phyloP scores from a whole-genome alignment of 2,113 vertebrate species.

The Equus przewalskii region DNA sequence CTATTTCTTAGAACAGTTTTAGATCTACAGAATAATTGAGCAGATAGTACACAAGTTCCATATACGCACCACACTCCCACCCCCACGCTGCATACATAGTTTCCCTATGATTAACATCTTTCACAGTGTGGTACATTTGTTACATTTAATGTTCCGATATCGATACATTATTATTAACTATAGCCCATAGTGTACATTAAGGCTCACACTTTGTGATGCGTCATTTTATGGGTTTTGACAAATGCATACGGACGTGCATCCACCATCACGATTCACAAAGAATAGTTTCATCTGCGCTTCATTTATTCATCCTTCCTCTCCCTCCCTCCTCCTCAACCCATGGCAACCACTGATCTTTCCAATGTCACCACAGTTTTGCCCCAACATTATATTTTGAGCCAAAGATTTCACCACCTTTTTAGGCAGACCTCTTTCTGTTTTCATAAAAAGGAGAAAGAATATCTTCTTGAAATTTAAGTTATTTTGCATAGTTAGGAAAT shows the following conservation, averaged over 20 bases:
- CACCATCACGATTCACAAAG: no score
- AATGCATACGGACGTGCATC: background rate
- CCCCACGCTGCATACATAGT: background rate
- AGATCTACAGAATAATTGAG: background rate
- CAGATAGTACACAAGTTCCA: background rate
- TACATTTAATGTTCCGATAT: background rate
- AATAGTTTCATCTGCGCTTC: background rate
- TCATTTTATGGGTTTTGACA: background rate
- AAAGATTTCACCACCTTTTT: background rate
- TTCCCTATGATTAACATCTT: background rate
- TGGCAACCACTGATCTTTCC: background rate
- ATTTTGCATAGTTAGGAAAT: background rate
- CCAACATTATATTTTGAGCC: background rate
- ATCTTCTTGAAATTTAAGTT: constrained; percentile 6
- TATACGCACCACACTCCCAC: no score
- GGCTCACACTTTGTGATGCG: background rate
- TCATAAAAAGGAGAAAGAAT: background rate
- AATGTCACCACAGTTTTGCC: background rate
- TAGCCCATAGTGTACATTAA: background rate
- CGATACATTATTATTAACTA: background rate
- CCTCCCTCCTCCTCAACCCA: background rate
- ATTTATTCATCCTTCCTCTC: background rate
- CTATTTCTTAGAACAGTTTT: background rate
- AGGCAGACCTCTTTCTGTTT: background rate
- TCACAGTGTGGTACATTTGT: background rate